A percentile compares a stretch with the other conserved stretches of the same genome.
Evolutionary conservation across 2,113 vertebrate species (phyloP).

Genomic region (Clarias gariepinus): DNA sequence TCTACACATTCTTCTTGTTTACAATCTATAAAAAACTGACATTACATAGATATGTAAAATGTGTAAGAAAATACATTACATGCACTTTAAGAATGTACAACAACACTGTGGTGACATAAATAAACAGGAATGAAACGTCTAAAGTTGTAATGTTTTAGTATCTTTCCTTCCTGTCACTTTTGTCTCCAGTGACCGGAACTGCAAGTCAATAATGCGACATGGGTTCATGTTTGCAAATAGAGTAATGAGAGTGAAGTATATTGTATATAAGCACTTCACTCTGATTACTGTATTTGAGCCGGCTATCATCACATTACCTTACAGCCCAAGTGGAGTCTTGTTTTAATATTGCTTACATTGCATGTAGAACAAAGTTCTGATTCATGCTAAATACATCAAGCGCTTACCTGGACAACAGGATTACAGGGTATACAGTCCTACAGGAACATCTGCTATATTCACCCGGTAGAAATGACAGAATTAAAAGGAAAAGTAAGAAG

Average conservation of each 20-base stretch:
- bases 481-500: slow-evolving; percentile 17
- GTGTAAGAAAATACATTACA: neutral
- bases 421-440: neutral
- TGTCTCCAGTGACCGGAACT: neutral
- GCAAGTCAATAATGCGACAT: neutral
- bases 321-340: neutral
- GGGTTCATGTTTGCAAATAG: neutral
- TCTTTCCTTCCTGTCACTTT: neutral
- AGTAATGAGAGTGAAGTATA: too few relatives aligned
- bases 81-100: neutral
- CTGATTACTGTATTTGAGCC: neutral
- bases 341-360: neutral
- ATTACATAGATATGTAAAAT: neutral
- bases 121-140: neutral
- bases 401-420: slow-evolving; percentile 25
- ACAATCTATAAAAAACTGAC: neutral
- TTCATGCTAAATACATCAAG: neutral
- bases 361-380: neutral
- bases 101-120: neutral
- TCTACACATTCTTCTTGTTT: neutral
- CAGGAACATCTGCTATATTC: neutral
- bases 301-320: neutral
- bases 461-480: neutral
- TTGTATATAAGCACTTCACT: neutral
- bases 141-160: neutral